Evolutionary conservation across 23 tunicate genomes (phyloP).

Genomic region (Styela clava): DNA sequence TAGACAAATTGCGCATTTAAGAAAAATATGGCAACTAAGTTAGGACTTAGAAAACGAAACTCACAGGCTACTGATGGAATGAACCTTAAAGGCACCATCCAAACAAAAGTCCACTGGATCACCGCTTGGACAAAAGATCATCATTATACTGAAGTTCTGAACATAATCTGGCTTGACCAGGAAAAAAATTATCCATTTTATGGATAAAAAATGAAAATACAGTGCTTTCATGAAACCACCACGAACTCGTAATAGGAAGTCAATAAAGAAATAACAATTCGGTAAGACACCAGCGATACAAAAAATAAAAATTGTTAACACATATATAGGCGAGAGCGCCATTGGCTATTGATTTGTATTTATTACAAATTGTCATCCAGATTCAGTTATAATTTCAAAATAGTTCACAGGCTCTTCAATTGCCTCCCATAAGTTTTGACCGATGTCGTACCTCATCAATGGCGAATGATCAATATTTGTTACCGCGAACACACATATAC

Average conservation of each 20-base stretch:
- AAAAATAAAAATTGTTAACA: not conserved
- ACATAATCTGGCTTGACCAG: not conserved
- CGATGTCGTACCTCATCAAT: constrained; percentile 38
- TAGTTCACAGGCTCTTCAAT: constrained; percentile 23
- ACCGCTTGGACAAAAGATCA: not conserved
- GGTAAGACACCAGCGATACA: not conserved
- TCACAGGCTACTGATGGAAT: too few relatives aligned
- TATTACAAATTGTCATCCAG: too few relatives aligned
- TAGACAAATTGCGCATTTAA: not conserved
- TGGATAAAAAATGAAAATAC: not conserved
- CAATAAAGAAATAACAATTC: not conserved
- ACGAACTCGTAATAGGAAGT: not conserved
- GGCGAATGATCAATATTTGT: constrained; percentile 48
- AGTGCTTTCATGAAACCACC: not conserved
- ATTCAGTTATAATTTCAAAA: not conserved
- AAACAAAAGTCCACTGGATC: not conserved
- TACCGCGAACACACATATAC: constrained; percentile 64
- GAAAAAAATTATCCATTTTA: not conserved
- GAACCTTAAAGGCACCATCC: too few relatives aligned
- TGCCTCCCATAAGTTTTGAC: constrained; percentile 54
- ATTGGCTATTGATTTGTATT: not conserved
- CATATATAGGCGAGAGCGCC: not conserved
- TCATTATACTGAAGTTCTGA: not conserved
- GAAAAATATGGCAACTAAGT: too few relatives aligned
- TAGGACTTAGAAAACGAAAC: too few relatives aligned